phyloP scores from a whole-genome alignment of 2,888 invertebrate genomes.

The Lithodes maja region DNA sequence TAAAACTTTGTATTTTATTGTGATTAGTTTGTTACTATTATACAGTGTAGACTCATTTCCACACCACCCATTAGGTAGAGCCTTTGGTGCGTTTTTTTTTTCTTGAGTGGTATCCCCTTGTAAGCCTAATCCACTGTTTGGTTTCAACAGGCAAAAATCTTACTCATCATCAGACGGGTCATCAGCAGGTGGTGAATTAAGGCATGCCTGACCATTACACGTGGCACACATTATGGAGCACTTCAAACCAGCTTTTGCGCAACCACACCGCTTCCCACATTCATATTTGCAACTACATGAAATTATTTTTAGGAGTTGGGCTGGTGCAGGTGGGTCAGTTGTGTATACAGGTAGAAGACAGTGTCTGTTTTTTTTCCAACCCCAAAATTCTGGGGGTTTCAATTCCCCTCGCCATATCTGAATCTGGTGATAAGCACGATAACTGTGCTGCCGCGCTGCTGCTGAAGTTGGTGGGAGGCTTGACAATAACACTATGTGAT shows the following conservation, averaged over 20 bases:
- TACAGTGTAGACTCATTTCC: too few species aligned
- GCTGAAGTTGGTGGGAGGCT: conserved; percentile 73
- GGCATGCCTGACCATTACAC: too few species aligned
- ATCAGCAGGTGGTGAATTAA: too few species aligned
- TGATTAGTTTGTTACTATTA: too few species aligned
- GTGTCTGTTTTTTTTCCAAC: background rate
- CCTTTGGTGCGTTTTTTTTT: too few species aligned
- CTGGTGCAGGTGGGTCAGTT: background rate
- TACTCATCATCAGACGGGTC: too few species aligned
- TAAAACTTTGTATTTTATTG: too few species aligned
- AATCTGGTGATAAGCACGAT: conserved; percentile 72
- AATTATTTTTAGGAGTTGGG: background rate
- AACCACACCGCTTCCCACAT: conserved; percentile 72
- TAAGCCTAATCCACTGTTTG: too few species aligned
- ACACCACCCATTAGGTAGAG: too few species aligned
- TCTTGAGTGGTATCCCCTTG: too few species aligned
- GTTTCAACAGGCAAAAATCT: too few species aligned
- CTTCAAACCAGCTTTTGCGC: conserved; percentile 71
- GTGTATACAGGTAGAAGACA: background rate
- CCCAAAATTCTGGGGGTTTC: background rate
- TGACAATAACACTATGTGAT: conserved; percentile 72
- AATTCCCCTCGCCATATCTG: background rate
- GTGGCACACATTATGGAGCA: background rate
- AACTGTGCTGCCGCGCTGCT: conserved; percentile 72
- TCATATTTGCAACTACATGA: conserved; percentile 44